Conservation (phyloP, 92 coral and sea anemone genomes). For the Zoanthus gigantus region DNA sequence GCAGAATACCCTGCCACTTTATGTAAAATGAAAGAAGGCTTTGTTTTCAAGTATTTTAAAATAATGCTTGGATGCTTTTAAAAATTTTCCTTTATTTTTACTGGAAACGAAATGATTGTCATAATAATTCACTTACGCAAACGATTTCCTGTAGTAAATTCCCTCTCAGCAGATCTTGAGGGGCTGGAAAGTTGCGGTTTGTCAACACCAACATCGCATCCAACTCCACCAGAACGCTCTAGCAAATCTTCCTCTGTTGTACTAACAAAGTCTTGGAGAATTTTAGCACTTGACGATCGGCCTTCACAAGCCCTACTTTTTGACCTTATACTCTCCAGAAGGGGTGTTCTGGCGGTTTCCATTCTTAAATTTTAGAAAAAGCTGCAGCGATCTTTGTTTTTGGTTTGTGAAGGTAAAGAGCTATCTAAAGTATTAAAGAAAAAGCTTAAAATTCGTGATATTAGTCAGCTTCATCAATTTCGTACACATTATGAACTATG, state of each 20-base stretch:
- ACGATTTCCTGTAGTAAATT: not conserved
- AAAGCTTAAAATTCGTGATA: not conserved
- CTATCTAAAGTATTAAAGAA: not conserved
- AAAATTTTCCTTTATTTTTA: too few species aligned
- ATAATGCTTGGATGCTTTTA: too few species aligned
- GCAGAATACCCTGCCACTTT: too few species aligned
- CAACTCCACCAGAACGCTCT: not conserved
- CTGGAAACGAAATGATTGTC: too few species aligned
- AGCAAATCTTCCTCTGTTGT: not conserved
- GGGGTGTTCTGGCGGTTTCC: conserved; percentile 30
- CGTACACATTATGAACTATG: too few species aligned
- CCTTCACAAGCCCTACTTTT: conserved; percentile 10
- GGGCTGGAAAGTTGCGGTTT: too few species aligned
- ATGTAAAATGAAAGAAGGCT: too few species aligned
- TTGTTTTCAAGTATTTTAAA: too few species aligned
- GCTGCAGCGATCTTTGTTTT: not conserved
- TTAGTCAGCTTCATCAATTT: too few species aligned
- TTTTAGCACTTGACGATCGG: conserved; percentile 2
- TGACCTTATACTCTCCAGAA: not conserved
- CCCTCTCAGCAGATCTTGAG: conserved; percentile 3
- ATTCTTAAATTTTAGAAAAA: not conserved
- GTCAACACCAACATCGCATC: not conserved
- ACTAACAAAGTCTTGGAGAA: conserved; percentile 19
- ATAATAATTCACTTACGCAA: not conserved
- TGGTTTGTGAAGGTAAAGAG: not conserved